Evolutionary conservation across 2,113 vertebrate genomes (phyloP), one percentile per base, ranked within the genome.

Genomic region (Noctilio leporinus): DNA sequence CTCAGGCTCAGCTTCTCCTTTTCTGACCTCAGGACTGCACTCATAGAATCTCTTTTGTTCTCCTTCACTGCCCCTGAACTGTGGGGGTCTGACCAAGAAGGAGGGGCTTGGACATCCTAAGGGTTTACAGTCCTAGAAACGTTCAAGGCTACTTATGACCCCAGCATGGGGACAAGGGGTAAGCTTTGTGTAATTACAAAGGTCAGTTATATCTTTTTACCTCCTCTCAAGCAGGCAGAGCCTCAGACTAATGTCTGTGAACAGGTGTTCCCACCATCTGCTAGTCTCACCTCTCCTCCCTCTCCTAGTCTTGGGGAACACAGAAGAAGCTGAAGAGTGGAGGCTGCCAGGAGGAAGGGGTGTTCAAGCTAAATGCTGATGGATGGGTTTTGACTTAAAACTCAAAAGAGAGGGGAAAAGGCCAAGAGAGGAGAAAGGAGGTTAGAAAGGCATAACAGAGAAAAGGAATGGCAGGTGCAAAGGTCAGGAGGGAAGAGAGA

Each of bases 1-100:
- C 94, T 94, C 6, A 0, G 89, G 95, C 95, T 95, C 82, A 49
- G 83, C 59, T 96, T 97, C 95, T 97, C 95, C 90, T 95, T 72
- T 43, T 93, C 69, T 86, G 69, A 83, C 85, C 62, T 51, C 1
- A 53, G 87, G 85, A 93, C 51, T 38, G 62, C 64, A 47, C 88
- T 75, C 30, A 76, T 55, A 88, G 49, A 49, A 30, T 76, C 59
- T 53, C 76, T 82, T 80, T 69, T 16, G 28, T 86, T 51, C 69
- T 85, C 33, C 69, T 26, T 38, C 30, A 30, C 11, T 53, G 70
- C 35, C 51, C 83, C 8, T 1, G 28, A 57, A 47, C 45, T 14
- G 24, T 5, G 15, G 15, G 62, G 57, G 40, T 40, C 30, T 84
- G 73, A 51, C 38, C 2, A 4, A n/a, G 12, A 38, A 83, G 65